Percentiles rank a stretch among this genome's conserved stretches.
These are phyloP conservation scores for Drosophila subquinaria DNA, from an alignment of 2,888 invertebrate genomes.

Conservation along the genomic window DNA sequence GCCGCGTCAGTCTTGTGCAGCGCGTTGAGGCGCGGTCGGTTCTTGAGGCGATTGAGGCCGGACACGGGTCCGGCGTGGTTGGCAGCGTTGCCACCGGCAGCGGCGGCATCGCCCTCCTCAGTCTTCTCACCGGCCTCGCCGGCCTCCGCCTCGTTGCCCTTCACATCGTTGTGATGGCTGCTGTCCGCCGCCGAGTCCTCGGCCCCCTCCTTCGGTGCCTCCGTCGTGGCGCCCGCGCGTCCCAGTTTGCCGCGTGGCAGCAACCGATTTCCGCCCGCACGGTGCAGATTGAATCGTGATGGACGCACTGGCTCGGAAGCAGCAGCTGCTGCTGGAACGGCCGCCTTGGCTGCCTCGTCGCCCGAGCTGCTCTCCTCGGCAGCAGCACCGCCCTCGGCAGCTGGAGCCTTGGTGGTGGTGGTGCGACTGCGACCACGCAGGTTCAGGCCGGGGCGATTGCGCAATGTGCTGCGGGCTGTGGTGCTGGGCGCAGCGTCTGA, in stretches of 20 bases:
- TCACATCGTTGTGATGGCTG: conserved; percentile 81
- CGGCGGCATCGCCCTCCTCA: conserved; percentile 64
- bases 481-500: conserved; percentile 77
- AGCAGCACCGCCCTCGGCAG: conserved; percentile 48
- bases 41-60: conserved; percentile 84
- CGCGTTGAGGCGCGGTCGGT: conserved; percentile 84
- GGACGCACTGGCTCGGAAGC: conserved; percentile 69
- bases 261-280: conserved; percentile 81
- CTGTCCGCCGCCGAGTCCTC: conserved; percentile 81
- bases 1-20: conserved; percentile 83
- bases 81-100: conserved; percentile 40
- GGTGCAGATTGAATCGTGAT: conserved; percentile 84
- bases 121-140: conserved; percentile 53
- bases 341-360: conserved; percentile 63
- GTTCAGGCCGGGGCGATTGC: conserved; percentile 82
- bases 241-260: conserved; percentile 82
- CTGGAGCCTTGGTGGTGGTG: conserved; percentile 81
- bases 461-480: conserved; percentile 79
- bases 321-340: conserved; percentile 47
- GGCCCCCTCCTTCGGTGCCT: conserved; percentile 70
- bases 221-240: conserved; percentile 70
- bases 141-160: conserved; percentile 59
- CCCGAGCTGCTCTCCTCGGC: conserved; percentile 53
- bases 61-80: conserved; percentile 64
- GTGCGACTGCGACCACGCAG: conserved; percentile 83